Conservation (phyloP, 2,113 vertebrate species). For the Nerophis lumbriciformis region DNA sequence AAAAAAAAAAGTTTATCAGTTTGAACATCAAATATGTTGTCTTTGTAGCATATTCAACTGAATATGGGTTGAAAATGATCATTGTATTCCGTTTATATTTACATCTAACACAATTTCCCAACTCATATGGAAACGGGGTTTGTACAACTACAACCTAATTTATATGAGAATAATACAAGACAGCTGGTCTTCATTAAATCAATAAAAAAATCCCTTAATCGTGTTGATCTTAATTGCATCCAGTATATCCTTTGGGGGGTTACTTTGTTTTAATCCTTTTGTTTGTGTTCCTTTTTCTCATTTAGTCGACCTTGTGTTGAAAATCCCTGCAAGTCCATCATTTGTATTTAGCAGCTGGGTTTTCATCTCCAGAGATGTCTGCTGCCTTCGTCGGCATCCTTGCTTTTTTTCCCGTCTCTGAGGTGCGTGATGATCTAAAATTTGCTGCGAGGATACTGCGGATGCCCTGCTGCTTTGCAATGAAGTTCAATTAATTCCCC, state of each 20-base stretch:
- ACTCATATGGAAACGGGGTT: no score
- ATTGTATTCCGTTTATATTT: no score
- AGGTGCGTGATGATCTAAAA: conserved; percentile 26
- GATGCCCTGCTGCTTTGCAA: conserved; percentile 25
- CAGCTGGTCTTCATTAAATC: conserved; percentile 66
- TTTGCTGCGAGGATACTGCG: conserved; percentile 38
- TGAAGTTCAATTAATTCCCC: conserved; percentile 35
- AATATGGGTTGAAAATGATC: no score
- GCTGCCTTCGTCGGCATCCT: conserved; percentile 31
- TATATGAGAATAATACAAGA: no score
- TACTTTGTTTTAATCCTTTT: conserved; percentile 17
- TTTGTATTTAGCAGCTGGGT: conserved; percentile 63
- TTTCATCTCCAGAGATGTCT: conserved; percentile 51
- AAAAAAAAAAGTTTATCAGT: no score
- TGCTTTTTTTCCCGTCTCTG: conserved; percentile 21
- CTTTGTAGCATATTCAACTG: no score
- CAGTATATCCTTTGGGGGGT: conserved; percentile 43
- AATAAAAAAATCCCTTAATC: conserved; percentile 54
- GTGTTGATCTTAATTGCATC: conserved; percentile 48
- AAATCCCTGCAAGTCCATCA: conserved; percentile 55
- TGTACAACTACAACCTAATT: no score
- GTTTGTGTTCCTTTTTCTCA: conserved; percentile 41
- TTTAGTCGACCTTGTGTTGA: conserved; percentile 57
- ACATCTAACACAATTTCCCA: no score
- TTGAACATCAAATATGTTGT: no score